Conservation (phyloP, 35 echinoderm and acorn worm species). For the Apostichopus japonicus region DNA sequence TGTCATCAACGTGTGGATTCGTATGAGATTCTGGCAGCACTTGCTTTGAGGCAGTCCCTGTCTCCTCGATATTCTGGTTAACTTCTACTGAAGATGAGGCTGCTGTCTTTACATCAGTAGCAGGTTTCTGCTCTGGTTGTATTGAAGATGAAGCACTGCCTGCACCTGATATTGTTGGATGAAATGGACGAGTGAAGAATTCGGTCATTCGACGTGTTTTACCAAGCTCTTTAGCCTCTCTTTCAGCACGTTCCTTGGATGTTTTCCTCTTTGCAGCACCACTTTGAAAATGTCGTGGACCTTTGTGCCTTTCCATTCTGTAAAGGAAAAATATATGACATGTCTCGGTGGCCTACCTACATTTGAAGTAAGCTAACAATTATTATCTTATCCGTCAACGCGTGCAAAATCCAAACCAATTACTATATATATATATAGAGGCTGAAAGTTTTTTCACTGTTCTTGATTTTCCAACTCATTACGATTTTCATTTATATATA, state of each 20-base stretch:
- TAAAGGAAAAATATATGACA: neutral
- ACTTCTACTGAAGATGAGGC: constrained; percentile 7
- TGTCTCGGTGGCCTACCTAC: constrained; percentile 4
- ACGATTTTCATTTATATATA: too few relatives aligned
- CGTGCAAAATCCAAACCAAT: too few relatives aligned
- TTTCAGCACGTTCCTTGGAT: too few relatives aligned
- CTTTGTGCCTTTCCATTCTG: constrained; percentile 2
- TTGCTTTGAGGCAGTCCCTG: constrained; percentile 5
- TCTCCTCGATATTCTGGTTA: constrained; percentile 1
- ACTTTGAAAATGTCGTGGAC: neutral
- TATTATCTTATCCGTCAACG: too few relatives aligned
- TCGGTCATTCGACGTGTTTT: too few relatives aligned
- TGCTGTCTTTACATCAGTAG: neutral
- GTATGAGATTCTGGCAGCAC: constrained; percentile 5
- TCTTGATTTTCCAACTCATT: too few relatives aligned
- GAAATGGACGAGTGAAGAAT: too few relatives aligned
- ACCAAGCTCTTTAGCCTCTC: too few relatives aligned
- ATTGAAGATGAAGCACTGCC: neutral
- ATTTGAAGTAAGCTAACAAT: neutral
- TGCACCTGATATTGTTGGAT: too few relatives aligned
- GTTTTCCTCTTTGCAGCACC: too few relatives aligned
- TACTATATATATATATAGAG: too few relatives aligned
- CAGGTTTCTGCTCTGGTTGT: constrained; percentile 10
- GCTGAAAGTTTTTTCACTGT: too few relatives aligned
- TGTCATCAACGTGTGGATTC: constrained; percentile 10